Evolutionary conservation across 2,797 vertebrate genomes (phyloP), one percentile per base, ranked within the genome.

Genomic region (Chrosomus eos): DNA sequence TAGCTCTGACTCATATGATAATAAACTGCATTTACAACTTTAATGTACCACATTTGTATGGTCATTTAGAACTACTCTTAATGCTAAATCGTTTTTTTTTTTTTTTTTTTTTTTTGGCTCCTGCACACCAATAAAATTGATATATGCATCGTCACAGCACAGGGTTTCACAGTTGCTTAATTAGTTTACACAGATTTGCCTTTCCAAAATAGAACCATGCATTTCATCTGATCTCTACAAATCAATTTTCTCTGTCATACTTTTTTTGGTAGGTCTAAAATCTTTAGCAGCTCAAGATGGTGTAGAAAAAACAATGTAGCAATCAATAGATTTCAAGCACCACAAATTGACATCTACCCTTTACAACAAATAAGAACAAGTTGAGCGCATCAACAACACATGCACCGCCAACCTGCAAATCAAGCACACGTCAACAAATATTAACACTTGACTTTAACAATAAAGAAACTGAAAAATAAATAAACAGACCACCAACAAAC

Each of bases 301-400:
- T 74, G 45, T 23, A 18, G 21, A 18, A 75, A 75, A 75, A 67
- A 10, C 33, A 51, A 58, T 70, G n/a, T 51, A 51, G 58, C 28
- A 51, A 82, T 74, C 43, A 21, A 55, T n/a, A 53, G 7, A 70
- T 58, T 95, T 84, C 28, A 83, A 75, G 48, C 45, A 94, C 95
- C 85, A 72, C 51, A 79, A 60, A 82, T 26, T 71, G 40, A 33
- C 68, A 72, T 75, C 33, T 67, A 51, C 51, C 48, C 48, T 68
- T 66, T 53, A 53, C 43, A 83, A 75, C 73, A 33, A 67, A 40
- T 28, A 38, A 43, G 66, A 86, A 67, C 26, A 79, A 68, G 18
- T 36, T 68, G 19, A 58, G 75, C 28, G 21, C 40, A 78, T 71
- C 33, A 48, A 74, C 53, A 64, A 72, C 21, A 60, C 80, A 82